Base-by-base conservation (phyloP, 2,113 vertebrate species). In the Mobula hypostoma region DNA sequence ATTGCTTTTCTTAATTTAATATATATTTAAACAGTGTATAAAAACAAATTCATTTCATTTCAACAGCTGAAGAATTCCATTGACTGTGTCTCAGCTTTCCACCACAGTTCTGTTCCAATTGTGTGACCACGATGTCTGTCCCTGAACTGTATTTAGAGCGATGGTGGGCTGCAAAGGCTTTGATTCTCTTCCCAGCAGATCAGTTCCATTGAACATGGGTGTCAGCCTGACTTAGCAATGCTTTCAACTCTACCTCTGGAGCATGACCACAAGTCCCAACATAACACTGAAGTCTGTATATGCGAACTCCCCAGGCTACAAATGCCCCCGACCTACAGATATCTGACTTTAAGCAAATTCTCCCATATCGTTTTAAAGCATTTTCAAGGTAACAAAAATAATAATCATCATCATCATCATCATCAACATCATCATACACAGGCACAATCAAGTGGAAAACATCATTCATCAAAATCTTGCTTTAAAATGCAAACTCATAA, bases 1-100 rank as follows among this genome's bases (percentile, higher is more conserved):
- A 76, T 72, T 74, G 36, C 40, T 9, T 93, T 40, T 93, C 36
- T 93, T 93, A 93, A 93, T 93, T 93, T 93, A 93, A 93, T 74
- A 74, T 72, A 74, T 93, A 74, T 93, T 48, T 21, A 72, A 40
- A 1, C 56, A 19, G 77, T 66, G 61, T 88, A 24, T 24, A 85
- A 12, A 61, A 85, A 88, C 29, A 61, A 27, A 29, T 88, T 88
- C 11, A 6, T 15, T 88, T 88, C 11, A 6, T 6, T 66, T 66
- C 15, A 66, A 36, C 58, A 66, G 61, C 85, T 32, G 6, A 90
- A 32, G 14, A 63, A 66, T 88, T 88, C 27, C 11, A 32, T 66
- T 66, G 61, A 1, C 61, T 88, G n/a, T 19, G 12, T 66, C 29
- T 66, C 12, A 15, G n/a, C 77, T 14, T 0, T 11, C 5, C 74